Base-by-base conservation (phyloP, 1,140 invertebrate species). In the Temnothorax curvispinosus region DNA sequence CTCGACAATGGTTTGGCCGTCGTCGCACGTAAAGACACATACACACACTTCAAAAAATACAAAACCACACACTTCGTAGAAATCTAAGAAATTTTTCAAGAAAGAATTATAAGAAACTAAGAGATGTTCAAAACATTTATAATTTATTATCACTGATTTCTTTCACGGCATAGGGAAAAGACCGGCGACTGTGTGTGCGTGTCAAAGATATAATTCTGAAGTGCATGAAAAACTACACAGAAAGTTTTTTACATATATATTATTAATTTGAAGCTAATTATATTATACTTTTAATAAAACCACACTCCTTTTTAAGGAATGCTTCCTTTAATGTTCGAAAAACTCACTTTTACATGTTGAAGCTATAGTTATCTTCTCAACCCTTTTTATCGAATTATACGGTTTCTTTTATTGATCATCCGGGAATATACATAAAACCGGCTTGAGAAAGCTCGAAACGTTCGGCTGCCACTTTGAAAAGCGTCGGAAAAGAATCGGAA, bases 271-370 rank as follows among this genome's bases (percentile, higher is more conserved):
- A 15, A 27, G 2, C 9, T 0, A 75, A 21, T 11, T 50, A 38
- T 3, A 41, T 60, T 60, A 27, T 13, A 78, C 6, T 50, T 18
- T 76, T 1, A 15, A 18, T 32, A 9, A 38, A 47, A n/a, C 8
- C 8, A 9, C 15, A n/a, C 13, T 13, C 32, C 9, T 77, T 56
- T 38, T 64, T 60, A 18, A 44, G 3, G 2, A 35, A 15, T 56
- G n/a, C 6, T 78, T 41, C 11, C 6, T 50, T 44, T n/a, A 11
- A 75, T n/a, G 47, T 32, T 11, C 1, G 4, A 13, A n/a, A 52
- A 81, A 71, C 21, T 81, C 35, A 71, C 8, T 81, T 44, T 52
- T 15, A 54, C 18, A 15, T n/a, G 2, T 18, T 69, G 41, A 69
- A 67, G 18, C 21, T 35, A 13, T 41, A 32, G 47, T 6, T 50